A percentile compares a stretch with the other conserved stretches of the same genome.
phyloP scores from a whole-genome alignment of 2,888 invertebrate species.

The Morpho helenor region DNA sequence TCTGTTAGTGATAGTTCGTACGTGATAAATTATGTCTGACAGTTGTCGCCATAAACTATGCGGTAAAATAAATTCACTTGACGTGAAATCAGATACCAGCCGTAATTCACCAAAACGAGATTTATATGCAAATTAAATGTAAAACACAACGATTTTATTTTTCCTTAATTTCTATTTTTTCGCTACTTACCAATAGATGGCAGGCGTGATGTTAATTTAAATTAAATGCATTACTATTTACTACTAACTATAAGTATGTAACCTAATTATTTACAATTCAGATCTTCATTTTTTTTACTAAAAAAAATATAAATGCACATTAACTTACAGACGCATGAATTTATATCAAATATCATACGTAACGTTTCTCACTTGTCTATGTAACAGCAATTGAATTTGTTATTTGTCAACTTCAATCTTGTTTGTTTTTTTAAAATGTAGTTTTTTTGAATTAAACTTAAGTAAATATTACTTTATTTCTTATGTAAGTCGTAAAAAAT shows the following conservation, averaged over 20 bases:
- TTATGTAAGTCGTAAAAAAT: conserved; percentile 50
- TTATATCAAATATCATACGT: too few relatives aligned
- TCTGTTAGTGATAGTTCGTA: conserved; percentile 24
- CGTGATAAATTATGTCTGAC: conserved; percentile 33
- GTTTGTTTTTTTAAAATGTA: neutral
- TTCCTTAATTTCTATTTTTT: conserved; percentile 1
- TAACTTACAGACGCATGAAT: too few relatives aligned
- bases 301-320: too few relatives aligned
- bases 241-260: too few relatives aligned
- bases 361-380: too few relatives aligned
- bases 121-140: conserved; percentile 42
- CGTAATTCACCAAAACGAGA: conserved; percentile 43
- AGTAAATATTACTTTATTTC: neutral
- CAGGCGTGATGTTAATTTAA: neutral
- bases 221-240: too few relatives aligned
- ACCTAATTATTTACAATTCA: neutral
- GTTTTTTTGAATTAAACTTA: conserved; percentile 9
- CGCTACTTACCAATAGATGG: conserved; percentile 15
- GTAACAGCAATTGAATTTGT: too few relatives aligned
- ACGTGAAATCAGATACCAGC: conserved; percentile 36
- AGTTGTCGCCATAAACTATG: conserved; percentile 33
- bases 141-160: conserved; percentile 27
- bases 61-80: conserved; percentile 37
- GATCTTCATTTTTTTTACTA: too few relatives aligned
- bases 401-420: too few relatives aligned